Base-by-base conservation (phyloP, 2,888 invertebrate species). In the Microchrysa polita region DNA sequence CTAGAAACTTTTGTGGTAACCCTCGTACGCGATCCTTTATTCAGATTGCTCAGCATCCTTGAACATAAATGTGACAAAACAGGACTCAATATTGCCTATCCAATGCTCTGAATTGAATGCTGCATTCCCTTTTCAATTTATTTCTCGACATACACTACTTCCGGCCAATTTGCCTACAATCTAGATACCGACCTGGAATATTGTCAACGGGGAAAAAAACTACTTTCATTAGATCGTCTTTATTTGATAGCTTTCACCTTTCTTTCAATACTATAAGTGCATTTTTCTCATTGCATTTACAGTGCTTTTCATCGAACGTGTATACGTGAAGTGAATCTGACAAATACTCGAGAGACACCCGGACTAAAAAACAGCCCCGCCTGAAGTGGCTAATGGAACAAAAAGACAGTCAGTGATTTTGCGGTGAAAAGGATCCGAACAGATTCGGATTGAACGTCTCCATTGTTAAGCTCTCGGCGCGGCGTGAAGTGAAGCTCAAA, bases 361-460 rank as follows among this genome's bases (percentile, higher is more conserved):
- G n/a, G 16, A 69, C n/a, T 18, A 57, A 48, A 14, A 27, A 40
- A 40, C 34, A 20, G 44, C 27, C n/a, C n/a, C n/a, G n/a, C n/a
- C 22, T 65, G 22, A 65, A 65, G 65, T 65, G 48, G 20, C 48
- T n/a, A 65, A 48, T 22, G 48, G 18, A 57, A 69, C 57, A 42
- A 55, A 69, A 55, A 27, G 42, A 5, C 16, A 69, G 7, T 42
- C 69, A 57, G 55, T 69, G 55, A 67, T 52, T 52, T 65, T 20
- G 65, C 44, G 44, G 44, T 65, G 65, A 65, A 65, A 20, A 65
- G 65, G 48, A 65, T 16, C 16, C 12, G 42, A 65, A 18, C 12
- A 48, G 22, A 65, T 65, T 65, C 12, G 65, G 22, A 65, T 65
- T 65, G 65, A 44, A 65, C 65, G 40, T 48, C 48, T 65, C 48